Base-by-base conservation (phyloP, 2,888 invertebrate genomes). In the Ypsolopha sequella region DNA sequence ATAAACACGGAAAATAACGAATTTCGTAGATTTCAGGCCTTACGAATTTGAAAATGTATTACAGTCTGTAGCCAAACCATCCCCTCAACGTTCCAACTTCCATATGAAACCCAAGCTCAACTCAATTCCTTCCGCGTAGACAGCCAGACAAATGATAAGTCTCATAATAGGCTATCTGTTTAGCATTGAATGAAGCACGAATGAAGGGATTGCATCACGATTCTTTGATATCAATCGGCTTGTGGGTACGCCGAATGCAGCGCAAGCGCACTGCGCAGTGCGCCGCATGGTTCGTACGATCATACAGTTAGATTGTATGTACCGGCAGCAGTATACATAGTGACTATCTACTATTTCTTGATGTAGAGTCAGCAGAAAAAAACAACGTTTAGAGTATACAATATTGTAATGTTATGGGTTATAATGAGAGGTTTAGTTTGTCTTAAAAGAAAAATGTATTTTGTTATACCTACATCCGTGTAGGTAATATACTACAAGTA, bases 271-370 rank as follows among this genome's bases (percentile, higher is more conserved):
- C 50, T 51, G 56, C 64, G 55, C 51, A 53, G 51, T 51, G 56
- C 64, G 58, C 56, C 63, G 65, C 65, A 66, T 24, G 38, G n/a
- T 14, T 52, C 52, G 54, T 48, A 43, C 43, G 43, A 35, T 52
- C 52, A 43, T 48, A 49, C 84, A 82, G 84, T 81, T 80, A 82
- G 70, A 64, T 55, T 56, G 58, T 73, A 72, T 74, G 63, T 72
- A 69, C 62, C 51, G 43, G 55, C 58, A 58, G 55, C 36, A 9
- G 33, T 45, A 50, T 60, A 70, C 64, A 68, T 64, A 60, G 53
- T 51, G 55, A 51, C 54, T 66, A 78, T 78, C 65, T 79, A 73
- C 67, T 54, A 54, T 54, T 46, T 53, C 41, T 48, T 48, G 53
- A 50, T 47, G 51, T 50, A 39, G 70, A 71, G 70, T 60, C 56